A percentile compares a stretch with the other conserved stretches of the same genome.
Evolutionary conservation across 1,140 invertebrate species (phyloP).

Genomic region (Portunus trituberculatus): DNA sequence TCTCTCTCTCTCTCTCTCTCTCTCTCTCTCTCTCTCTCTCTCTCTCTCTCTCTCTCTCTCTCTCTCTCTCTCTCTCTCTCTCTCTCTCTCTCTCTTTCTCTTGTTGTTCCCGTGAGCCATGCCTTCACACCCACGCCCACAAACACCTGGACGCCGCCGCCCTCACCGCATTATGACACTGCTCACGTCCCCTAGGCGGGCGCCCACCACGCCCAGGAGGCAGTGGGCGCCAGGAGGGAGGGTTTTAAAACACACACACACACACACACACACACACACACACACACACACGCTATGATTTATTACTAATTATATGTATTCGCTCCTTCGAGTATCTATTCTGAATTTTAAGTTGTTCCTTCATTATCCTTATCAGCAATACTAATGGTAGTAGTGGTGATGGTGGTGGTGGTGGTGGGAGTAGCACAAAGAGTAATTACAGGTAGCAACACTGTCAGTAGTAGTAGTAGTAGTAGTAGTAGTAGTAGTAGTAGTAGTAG

Average conservation of each 20-base stretch:
- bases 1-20: slow-evolving; percentile 33
- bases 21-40: slow-evolving; percentile 20
- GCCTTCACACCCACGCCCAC: slow-evolving; percentile 34
- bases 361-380: too few relatives aligned
- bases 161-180: slow-evolving; percentile 9
- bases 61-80: slow-evolving; percentile 45
- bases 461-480: slow-evolving; percentile 11
- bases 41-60: slow-evolving; percentile 22
- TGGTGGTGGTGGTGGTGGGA: too few relatives aligned
- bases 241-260: neutral
- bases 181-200: neutral
- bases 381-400: too few relatives aligned
- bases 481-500: slow-evolving; percentile 8
- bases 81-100: slow-evolving; percentile 51
- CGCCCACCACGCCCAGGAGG: neutral
- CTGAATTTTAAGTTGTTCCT: too few relatives aligned
- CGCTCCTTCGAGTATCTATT: neutral
- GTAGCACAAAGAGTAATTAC: too few relatives aligned
- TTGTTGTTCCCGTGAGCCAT: neutral
- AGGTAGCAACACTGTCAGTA: neutral
- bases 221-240: neutral
- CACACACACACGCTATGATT: neutral
- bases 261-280: too few relatives aligned
- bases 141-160: slow-evolving; percentile 3
- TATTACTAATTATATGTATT: neutral